Conservation (phyloP, 2,888 invertebrate genomes). For the Mythimna vitellina region DNA sequence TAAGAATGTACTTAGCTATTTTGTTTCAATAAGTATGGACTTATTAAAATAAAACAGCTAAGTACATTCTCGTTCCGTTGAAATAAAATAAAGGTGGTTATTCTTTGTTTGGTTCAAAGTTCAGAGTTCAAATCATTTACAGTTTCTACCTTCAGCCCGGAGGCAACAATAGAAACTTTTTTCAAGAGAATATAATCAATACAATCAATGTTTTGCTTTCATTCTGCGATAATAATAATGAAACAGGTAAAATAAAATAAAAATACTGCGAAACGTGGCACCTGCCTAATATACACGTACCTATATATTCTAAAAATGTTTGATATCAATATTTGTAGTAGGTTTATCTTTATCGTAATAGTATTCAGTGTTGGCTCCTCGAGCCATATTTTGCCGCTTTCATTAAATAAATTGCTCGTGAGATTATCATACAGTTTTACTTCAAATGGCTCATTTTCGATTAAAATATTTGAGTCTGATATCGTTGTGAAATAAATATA, state of each 20-base stretch:
- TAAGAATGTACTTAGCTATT: neutral
- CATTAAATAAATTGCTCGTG: neutral
- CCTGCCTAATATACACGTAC: too few species aligned
- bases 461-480: neutral
- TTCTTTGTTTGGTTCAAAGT: conserved; percentile 6
- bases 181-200: conserved; percentile 33
- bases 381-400: neutral
- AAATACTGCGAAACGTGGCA: neutral
- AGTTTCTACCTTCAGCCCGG: conserved; percentile 12
- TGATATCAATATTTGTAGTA: conserved; percentile 1
- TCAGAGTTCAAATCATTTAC: conserved; percentile 37
- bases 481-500: too few species aligned
- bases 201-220: conserved; percentile 44
- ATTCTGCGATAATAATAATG: conserved; percentile 24
- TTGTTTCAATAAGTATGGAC: neutral
- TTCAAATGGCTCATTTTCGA: neutral
- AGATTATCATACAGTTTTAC: neutral
- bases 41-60: too few species aligned
- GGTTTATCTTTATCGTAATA: neutral
- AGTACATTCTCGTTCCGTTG: too few species aligned
- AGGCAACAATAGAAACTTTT: conserved; percentile 29
- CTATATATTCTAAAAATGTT: conserved; percentile 3
- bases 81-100: conserved; percentile 13
- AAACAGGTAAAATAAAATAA: conserved; percentile 17
- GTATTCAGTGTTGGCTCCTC: neutral